Evolutionary conservation across 2,113 vertebrate genomes (phyloP), one percentile per base, ranked within the genome.

Genomic region (Scopus umbretta): DNA sequence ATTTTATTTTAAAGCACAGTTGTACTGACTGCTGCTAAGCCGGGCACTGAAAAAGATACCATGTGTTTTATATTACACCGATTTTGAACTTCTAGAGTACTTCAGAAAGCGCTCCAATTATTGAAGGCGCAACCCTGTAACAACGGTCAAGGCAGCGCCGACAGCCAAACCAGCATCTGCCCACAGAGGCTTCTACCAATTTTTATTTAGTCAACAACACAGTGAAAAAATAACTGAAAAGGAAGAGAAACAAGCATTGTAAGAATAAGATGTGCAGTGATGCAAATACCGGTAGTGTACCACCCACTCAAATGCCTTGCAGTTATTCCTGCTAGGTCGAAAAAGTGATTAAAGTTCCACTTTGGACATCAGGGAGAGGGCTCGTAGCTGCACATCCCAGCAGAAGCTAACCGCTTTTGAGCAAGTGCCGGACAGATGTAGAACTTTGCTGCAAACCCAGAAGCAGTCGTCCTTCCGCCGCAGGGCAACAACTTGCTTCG

Each of bases 381-480:
- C 18, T n/a, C 2, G 53, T 1, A 6, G 80, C 42, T 16, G 59
- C 63, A 52, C 49, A 8, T 18, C 34, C 45, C 16, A 40, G 65
- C 56, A 53, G 56, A n/a, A 42, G 25, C n/a, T 26, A 65, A 43
- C 19, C 16, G 36, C 63, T 29, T 1, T 4, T 15, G 13, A 55
- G 29, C 63, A 13, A 59, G 30, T 0, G 7, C 34, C 65, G 15
- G 23, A 7, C 36, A 36, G 25, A 30, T 0, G 16, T 0, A 36
- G 56, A 72, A 42, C 29, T 29, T 1, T 11, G 49, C 71, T 27
- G n/a, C 52, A 45, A 50, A 10, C 5, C 3, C 15, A 30, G 32
- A 25, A 8, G 58, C 53, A 23, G 23, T 19, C 7, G 11, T 21
- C 12, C 15, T 56, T 21, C 13, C 59, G 12, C 34, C 3, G 4